These are phyloP conservation scores for Thalpophila matura DNA, from an alignment of 2,888 invertebrate genomes.

Conservation along the genomic window DNA sequence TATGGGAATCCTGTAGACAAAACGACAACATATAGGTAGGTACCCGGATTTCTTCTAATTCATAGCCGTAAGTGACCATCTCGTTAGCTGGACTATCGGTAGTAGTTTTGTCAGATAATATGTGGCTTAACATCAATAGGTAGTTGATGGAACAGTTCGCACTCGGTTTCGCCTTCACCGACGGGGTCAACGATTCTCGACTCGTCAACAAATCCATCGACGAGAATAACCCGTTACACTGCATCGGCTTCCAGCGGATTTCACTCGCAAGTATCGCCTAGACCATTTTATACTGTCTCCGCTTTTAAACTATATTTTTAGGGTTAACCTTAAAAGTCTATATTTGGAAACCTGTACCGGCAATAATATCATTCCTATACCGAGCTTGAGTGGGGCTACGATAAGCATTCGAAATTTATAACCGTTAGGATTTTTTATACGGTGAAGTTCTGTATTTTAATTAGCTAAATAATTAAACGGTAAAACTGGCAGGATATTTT, in stretches of 20 bases:
- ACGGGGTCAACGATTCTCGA: slow-evolving; percentile 88
- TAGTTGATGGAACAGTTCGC: slow-evolving; percentile 78
- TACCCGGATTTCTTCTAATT: slow-evolving; percentile 9
- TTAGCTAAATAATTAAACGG: slow-evolving; percentile 27
- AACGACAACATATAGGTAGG: slow-evolving; percentile 2
- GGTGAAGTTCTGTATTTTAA: slow-evolving; percentile 18
- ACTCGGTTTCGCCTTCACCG: slow-evolving; percentile 80
- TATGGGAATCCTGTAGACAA: not conserved
- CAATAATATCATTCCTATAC: slow-evolving; percentile 6
- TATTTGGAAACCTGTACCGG: slow-evolving; percentile 14
- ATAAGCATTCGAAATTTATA: slow-evolving; percentile 21
- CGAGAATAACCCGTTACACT: slow-evolving; percentile 90
- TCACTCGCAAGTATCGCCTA: slow-evolving; percentile 81
- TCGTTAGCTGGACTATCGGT: slow-evolving; percentile 25
- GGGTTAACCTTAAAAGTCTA: slow-evolving; percentile 61
- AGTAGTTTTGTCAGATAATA: slow-evolving; percentile 37
- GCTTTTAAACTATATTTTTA: slow-evolving; percentile 66
- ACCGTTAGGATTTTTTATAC: slow-evolving; percentile 23
- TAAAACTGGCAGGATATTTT: slow-evolving; percentile 25
- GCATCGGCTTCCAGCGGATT: slow-evolving; percentile 85
- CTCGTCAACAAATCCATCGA: slow-evolving; percentile 89
- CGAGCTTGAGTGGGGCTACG: not conserved
- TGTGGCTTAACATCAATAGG: slow-evolving; percentile 55
- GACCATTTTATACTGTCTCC: slow-evolving; percentile 76
- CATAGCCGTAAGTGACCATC: slow-evolving; percentile 2